These are phyloP conservation scores for Psilopsiagon aurifrons DNA, from an alignment of 2,113 vertebrate species.

Conservation along the genomic window DNA sequence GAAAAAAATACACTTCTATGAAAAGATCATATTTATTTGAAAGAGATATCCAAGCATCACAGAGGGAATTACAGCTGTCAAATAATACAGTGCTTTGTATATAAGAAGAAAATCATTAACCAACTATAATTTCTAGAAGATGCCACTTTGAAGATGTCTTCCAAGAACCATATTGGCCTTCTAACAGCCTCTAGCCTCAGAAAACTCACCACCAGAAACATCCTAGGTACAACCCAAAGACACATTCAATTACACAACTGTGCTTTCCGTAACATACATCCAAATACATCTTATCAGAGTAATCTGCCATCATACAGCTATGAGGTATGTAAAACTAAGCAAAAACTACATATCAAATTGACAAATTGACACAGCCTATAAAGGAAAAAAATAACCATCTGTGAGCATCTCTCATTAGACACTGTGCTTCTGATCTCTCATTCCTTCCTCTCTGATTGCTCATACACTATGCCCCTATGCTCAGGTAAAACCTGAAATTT, in stretches of 20 bases:
- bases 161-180: background rate
- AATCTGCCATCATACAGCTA: background rate
- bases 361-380: background rate
- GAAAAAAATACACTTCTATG: background rate
- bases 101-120: background rate
- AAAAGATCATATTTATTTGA: background rate
- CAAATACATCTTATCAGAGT: background rate
- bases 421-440: background rate
- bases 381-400: background rate
- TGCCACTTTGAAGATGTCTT: background rate
- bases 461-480: background rate
- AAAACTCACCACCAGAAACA: background rate
- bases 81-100: background rate
- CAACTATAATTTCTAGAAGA: background rate
- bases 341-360: background rate
- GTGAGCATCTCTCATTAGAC: background rate
- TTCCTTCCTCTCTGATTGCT: background rate
- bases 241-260: background rate
- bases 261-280: background rate
- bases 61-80: background rate
- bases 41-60: background rate
- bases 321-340: background rate
- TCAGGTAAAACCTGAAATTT: background rate
- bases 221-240: background rate
- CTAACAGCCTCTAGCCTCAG: background rate